Base-by-base conservation (phyloP, 2,797 vertebrate genomes). In the Moxostoma hubbsi region DNA sequence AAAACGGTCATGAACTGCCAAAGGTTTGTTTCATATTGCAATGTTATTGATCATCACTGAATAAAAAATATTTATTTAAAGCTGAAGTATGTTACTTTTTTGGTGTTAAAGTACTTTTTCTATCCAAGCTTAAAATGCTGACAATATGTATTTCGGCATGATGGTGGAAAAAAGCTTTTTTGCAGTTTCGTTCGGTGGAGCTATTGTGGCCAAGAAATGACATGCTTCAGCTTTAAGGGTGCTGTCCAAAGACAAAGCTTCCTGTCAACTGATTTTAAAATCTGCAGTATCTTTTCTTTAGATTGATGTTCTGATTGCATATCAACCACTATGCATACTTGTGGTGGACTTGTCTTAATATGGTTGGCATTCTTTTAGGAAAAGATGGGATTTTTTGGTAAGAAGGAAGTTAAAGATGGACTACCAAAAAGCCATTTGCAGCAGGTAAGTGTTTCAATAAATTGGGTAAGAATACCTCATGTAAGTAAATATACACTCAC, bases 11-110 rank as follows among this genome's bases (percentile, higher is more conserved):
- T 8, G 9, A 8, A 11, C 53, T 51, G 46, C 6, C 16, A 12
- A 55, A 70, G 68, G 68, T 70, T 16, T 70, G 68, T 70, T 70
- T 50, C 49, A 69, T n/a, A 9, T 3, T n/a, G 18, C 53, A 8
- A 54, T 10, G 15, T n/a, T 36, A 36, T 36, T 36, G 36, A 36
- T 36, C 36, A 46, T 68, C 66, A 68, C 1, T 53, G 5, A 5
- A 36, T 68, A 9, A n/a, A 36, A 36, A 4, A 4, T 36, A 2
- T 36, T 1, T 43, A 53, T 53, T 68, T 53, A 68, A 4, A 7
- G 11, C 11, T 67, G 0, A 1, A 51, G 7, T 50, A 51, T 36
- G 36, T 36, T 4, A 24, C 18, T 24, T 24, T 24, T 24, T 24
- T 1, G 18, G 18, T 24, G 18, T 24, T 24, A 50, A 67, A 67